Percentiles rank a stretch among this genome's conserved stretches.
Conservation (phyloP, 2,113 vertebrate genomes). For the Pholis gunnellus region DNA sequence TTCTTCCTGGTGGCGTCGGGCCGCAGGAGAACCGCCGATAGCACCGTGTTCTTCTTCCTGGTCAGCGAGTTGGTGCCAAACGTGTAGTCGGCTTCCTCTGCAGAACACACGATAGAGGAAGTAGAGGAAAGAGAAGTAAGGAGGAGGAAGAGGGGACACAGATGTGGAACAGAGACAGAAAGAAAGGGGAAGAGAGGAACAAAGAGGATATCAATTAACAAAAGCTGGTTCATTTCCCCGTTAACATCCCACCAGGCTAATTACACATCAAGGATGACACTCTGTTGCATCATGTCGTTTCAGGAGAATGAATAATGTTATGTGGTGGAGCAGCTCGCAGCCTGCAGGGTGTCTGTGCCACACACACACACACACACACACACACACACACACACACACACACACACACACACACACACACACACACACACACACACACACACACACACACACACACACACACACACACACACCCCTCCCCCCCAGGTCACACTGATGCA, state of each 20-base stretch:
- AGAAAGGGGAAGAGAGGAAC: constrained; percentile 21
- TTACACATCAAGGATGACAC: constrained; percentile 42
- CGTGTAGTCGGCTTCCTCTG: constrained; percentile 98
- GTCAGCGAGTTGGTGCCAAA: constrained; percentile 93
- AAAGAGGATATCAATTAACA: constrained; percentile 33
- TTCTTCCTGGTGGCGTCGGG: constrained; percentile 92
- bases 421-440: no score
- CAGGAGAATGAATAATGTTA: constrained; percentile 17
- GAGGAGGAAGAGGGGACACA: constrained; percentile 11
- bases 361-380: not conserved
- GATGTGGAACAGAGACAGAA: not conserved
- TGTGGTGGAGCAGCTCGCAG: constrained; percentile 7
- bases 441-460: no score
- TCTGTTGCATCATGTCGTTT: constrained; percentile 62
- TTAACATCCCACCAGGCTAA: not conserved
- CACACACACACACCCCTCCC: no score
- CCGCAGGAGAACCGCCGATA: constrained; percentile 91
- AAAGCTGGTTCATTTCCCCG: constrained; percentile 27
- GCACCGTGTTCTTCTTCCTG: constrained; percentile 91
- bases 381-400: constrained; percentile 26
- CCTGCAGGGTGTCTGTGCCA: constrained; percentile 36
- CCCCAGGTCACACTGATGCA: no score
- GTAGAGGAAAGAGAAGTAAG: constrained; percentile 7
- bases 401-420: no score
- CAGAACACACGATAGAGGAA: constrained; percentile 40